These are phyloP conservation scores for Euzophera pinguis DNA, from an alignment of 2,888 invertebrate genomes.

Conservation along the genomic window DNA sequence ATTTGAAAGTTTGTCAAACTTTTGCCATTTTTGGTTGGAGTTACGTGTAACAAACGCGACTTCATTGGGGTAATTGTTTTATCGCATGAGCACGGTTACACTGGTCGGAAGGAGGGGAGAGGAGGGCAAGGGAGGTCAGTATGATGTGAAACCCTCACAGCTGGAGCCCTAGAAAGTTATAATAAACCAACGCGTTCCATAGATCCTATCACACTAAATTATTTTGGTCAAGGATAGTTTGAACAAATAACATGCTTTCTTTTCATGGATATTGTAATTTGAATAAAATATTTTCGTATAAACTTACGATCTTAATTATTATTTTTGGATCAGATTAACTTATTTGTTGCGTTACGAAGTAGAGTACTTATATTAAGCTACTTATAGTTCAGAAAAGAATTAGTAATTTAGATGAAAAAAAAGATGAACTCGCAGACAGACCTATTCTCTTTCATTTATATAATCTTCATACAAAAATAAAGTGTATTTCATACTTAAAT, in stretches of 20 bases:
- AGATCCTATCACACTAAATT: slow-evolving; percentile 68
- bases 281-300: slow-evolving; percentile 20
- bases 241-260: slow-evolving; percentile 50
- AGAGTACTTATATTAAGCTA: too few species aligned
- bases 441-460: too few species aligned
- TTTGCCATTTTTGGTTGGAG: slow-evolving; percentile 42
- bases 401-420: too few species aligned
- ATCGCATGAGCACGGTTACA: slow-evolving; percentile 70
- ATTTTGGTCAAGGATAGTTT: slow-evolving; percentile 72
- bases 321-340: too few species aligned
- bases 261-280: slow-evolving; percentile 46
- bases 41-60: slow-evolving; percentile 52
- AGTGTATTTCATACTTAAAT: too few species aligned
- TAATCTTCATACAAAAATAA: too few species aligned
- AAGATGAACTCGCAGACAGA: too few species aligned
- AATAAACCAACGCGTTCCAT: slow-evolving; percentile 60
- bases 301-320: too few species aligned
- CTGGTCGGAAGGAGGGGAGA: slow-evolving; percentile 40
- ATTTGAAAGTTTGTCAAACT: slow-evolving; percentile 29
- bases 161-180: slow-evolving; percentile 59
- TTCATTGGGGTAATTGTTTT: slow-evolving; percentile 75
- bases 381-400: too few species aligned
- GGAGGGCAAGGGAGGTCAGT: slow-evolving; percentile 29
- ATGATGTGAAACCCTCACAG: slow-evolving; percentile 39
- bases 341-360: too few species aligned